Evolutionary conservation across 2,797 vertebrate species (phyloP).

Genomic region (Neomorphus geoffroyi): DNA sequence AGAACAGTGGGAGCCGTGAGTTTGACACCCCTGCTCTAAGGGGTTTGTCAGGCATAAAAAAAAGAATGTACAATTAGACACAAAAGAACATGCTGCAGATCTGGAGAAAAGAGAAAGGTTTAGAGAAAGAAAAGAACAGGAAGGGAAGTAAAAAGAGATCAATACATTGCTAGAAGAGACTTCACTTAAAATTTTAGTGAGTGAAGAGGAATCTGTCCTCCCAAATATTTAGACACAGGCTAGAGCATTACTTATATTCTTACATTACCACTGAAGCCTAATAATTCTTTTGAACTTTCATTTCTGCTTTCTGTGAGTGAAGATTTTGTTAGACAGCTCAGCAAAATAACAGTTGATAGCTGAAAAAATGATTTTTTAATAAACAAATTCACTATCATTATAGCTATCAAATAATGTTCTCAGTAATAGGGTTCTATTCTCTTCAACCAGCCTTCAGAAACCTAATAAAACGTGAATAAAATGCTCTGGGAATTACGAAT

Average conservation of each 20-base stretch:
- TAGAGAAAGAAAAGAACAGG: not conserved
- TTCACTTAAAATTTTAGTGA: not conserved
- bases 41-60: not conserved
- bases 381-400: not conserved
- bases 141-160: not conserved
- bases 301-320: not conserved
- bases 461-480: not conserved
- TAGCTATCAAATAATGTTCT: not conserved
- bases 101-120: not conserved
- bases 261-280: not conserved
- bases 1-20: no score
- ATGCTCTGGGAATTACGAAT: not conserved
- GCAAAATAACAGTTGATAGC: not conserved
- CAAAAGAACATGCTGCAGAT: not conserved
- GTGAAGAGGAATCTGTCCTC: not conserved
- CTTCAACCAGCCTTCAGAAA: not conserved
- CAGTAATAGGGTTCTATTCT: not conserved
- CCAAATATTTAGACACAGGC: not conserved
- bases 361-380: not conserved
- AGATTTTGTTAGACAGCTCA: not conserved
- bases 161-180: not conserved
- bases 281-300: not conserved
- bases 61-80: not conserved
- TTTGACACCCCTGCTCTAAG: no score
- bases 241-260: not conserved